Evolutionary conservation across 2,113 vertebrate species (phyloP), one percentile per base, ranked within the genome.

Genomic region (Ceyx cyanopectus): DNA sequence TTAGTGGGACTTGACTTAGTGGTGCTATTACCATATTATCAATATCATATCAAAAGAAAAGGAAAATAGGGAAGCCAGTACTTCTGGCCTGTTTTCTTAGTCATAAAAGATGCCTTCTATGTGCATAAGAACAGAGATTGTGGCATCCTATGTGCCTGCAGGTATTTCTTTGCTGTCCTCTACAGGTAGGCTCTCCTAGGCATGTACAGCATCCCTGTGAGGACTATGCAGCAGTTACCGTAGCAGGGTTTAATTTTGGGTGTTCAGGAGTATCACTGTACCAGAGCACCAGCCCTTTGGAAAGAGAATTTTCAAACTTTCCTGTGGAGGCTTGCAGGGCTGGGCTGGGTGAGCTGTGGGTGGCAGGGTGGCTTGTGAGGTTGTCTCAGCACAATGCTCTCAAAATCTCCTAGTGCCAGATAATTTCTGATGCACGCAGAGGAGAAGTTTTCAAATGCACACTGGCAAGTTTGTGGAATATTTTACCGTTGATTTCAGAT

Each of bases 401-500:
- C 67, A 56, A 53, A 3, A 11, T 43, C 61, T 51, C 34, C 29
- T 75, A 1, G 3, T 18, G 61, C 41, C 57, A 40, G 7, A 2
- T 7, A 61, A 22, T 19, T 61, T 23, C 63, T 48, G 12, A 19
- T 22, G 26, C 56, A 60, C 7, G 0, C 22, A 37, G 37, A 61
- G 45, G 30, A 46, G 2, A 5, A 6, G 16, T 6, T 88, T 63
- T 53, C 32, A 54, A 75, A 65, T n/a, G 66, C 60, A 61, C 24
- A 34, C 34, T 45, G 48, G 22, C 32, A 56, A 72, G 22, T 51
- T 24, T 94, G 65, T 78, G 69, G 68, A 75, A 5, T 72, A 15
- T 79, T 90, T 63, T 72, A 14, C 27, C 76, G 58, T 85, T 92
- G 56, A 62, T 87, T 92, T 84, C 65, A 69, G 80, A 81, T 92